Percentiles rank a stretch among this genome's conserved stretches.
Conservation (phyloP, 2,888 invertebrate genomes). For the Parnassius glacialis region DNA sequence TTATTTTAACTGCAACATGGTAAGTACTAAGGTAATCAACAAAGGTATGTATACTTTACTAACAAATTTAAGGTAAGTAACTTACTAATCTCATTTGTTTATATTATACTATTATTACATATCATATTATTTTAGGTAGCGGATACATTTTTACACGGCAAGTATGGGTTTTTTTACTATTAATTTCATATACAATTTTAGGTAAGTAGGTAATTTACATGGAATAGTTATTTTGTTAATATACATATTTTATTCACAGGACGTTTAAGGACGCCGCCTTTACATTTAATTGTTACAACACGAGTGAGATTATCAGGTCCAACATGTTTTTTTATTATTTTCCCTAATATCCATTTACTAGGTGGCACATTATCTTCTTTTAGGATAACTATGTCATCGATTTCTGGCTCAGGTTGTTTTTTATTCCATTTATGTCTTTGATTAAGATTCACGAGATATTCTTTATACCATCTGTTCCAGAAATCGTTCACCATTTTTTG, state of each 20-base stretch:
- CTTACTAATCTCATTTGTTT: no score
- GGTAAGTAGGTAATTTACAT: no score
- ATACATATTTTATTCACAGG: slow-evolving; percentile 9
- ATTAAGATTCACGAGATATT: slow-evolving; percentile 30
- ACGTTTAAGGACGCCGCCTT: neutral
- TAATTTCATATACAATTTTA: no score
- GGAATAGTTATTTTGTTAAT: neutral
- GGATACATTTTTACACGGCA: no score
- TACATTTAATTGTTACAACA: slow-evolving; percentile 4
- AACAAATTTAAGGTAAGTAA: no score
- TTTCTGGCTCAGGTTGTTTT: slow-evolving; percentile 25
- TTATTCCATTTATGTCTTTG: slow-evolving; percentile 31
- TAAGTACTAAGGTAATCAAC: no score
- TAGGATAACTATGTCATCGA: slow-evolving; percentile 30
- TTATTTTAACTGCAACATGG: no score
- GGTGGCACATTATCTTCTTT: slow-evolving; percentile 31
- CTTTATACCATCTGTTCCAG: slow-evolving; percentile 34
- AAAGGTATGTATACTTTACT: no score
- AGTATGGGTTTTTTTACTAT: no score
- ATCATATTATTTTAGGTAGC: no score
- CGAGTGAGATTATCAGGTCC: slow-evolving; percentile 1
- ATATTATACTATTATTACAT: no score
- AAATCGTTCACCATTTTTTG: slow-evolving; percentile 34
- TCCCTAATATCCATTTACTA: slow-evolving; percentile 30
- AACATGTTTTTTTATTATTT: slow-evolving; percentile 15